Evolutionary conservation across 2,797 vertebrate species (phyloP).

Genomic region (Borostomias antarcticus): DNA sequence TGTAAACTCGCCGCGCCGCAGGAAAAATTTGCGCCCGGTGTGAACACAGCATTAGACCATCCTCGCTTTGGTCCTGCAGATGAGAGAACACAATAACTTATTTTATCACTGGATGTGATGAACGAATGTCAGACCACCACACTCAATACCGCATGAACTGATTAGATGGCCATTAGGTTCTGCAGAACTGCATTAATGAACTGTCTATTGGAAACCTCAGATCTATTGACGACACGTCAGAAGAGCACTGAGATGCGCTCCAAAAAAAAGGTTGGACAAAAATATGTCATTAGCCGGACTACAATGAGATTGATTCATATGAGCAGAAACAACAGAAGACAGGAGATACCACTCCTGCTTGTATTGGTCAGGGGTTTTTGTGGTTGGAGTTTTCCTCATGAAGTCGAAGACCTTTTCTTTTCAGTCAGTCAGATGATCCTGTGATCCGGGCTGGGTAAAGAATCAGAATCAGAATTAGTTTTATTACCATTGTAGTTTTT

Average conservation of each 20-base stretch:
- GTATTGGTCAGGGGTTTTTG: neutral
- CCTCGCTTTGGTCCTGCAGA: neutral
- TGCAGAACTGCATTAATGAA: slow-evolving; percentile 13
- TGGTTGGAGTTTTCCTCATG: neutral
- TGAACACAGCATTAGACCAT: too few relatives aligned
- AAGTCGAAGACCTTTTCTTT: neutral
- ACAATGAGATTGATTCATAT: neutral
- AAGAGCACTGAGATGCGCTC: neutral
- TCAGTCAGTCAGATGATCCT: neutral
- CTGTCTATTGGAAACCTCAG: slow-evolving; percentile 20
- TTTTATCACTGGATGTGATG: neutral
- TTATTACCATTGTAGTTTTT: too few relatives aligned
- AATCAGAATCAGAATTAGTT: too few relatives aligned
- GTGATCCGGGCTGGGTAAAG: too few relatives aligned
- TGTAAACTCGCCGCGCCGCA: too few relatives aligned
- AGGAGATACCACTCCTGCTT: neutral
- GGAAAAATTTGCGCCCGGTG: too few relatives aligned
- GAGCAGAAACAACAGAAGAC: neutral
- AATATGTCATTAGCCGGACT: neutral
- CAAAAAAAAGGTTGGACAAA: neutral
- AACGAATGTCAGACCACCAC: slow-evolving; percentile 17
- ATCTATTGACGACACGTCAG: slow-evolving; percentile 21
- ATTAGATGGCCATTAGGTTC: slow-evolving; percentile 13
- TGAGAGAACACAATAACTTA: neutral
- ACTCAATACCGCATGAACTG: slow-evolving; percentile 22